phyloP scores from a whole-genome alignment of 2,113 vertebrate genomes.

The Mirounga angustirostris region DNA sequence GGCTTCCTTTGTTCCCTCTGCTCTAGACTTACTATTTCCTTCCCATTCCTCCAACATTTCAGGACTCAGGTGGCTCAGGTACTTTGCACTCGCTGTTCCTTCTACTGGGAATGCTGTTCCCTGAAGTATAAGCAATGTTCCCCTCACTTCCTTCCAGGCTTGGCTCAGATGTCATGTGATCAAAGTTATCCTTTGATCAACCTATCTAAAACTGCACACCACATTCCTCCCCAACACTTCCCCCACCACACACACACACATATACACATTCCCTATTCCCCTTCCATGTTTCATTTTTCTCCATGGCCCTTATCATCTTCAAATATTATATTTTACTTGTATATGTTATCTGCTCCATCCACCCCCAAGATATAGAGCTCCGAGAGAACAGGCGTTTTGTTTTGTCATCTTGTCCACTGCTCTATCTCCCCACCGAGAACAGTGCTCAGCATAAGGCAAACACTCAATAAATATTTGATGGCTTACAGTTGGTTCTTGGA shows the following conservation, averaged over 20 bases:
- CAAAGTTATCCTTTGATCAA: not conserved
- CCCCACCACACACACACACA: not conserved
- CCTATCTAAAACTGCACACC: not conserved
- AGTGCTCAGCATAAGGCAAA: not conserved
- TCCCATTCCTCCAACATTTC: not conserved
- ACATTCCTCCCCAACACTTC: too few relatives aligned
- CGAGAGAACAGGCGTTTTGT: not conserved
- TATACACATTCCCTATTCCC: accelerated
- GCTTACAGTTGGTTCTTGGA: not conserved
- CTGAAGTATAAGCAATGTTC: not conserved
- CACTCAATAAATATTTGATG: not conserved
- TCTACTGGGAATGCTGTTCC: not conserved
- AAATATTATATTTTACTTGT: not conserved
- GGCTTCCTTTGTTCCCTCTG: accelerated
- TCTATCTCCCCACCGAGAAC: not conserved
- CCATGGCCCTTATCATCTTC: not conserved
- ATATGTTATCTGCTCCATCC: not conserved
- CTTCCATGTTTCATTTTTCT: accelerated
- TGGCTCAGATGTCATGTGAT: not conserved
- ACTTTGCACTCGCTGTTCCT: not conserved
- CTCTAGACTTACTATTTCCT: not conserved
- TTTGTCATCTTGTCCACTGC: not conserved
- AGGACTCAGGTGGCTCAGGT: not conserved
- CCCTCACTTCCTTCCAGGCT: not conserved
- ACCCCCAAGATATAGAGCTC: not conserved